Base-by-base conservation (phyloP, 2,888 invertebrate species). In the Drosophila neutralis region DNA sequence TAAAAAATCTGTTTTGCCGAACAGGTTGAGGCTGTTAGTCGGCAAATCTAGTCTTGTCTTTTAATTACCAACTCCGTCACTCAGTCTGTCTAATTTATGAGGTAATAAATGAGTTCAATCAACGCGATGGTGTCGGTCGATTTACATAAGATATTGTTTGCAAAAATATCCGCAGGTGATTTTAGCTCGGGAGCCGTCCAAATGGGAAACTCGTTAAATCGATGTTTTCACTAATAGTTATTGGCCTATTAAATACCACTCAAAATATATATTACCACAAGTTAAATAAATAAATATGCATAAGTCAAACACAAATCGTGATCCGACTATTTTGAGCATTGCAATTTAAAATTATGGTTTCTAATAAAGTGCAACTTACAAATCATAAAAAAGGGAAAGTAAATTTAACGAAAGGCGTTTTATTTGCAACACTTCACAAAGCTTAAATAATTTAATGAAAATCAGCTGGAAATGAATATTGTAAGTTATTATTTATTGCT, bases 31-130 rank as follows among this genome's bases (percentile, higher is more conserved):
- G 40, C 40, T 15, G 40, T 18, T n/a, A 33, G 13, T 10, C n/a
- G 11, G 36, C 31, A 49, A 27, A 21, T 56, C 15, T 24, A 45
- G 69, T 62, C 2, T 27, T 69, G 78, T 45, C 67, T 69, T 67
- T 80, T 82, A 71, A 80, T 74, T 82, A 69, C 68, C 53, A 65
- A 21, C 57, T 45, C 21, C 48, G 40, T 76, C 56, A 64, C 24
- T 59, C 56, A 2, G 31, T 56, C 27, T 13, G 48, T 54, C 42
- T 58, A 54, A 69, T 82, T 79, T 82, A 82, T 45, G 79, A 69
- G 69, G 48, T 45, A 61, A 53, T 57, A 45, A 15, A 52, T 53
- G 27, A 51, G 48, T 48, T 60, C 5, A 15, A 52, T 35, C 63
- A 57, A 62, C 70, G 45, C 40, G 64, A 64, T 61, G 69, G 15